A percentile compares a stretch with the other conserved stretches of the same genome.
phyloP scores from a whole-genome alignment of 1,140 invertebrate genomes.

The Odontomachus brunneus region DNA sequence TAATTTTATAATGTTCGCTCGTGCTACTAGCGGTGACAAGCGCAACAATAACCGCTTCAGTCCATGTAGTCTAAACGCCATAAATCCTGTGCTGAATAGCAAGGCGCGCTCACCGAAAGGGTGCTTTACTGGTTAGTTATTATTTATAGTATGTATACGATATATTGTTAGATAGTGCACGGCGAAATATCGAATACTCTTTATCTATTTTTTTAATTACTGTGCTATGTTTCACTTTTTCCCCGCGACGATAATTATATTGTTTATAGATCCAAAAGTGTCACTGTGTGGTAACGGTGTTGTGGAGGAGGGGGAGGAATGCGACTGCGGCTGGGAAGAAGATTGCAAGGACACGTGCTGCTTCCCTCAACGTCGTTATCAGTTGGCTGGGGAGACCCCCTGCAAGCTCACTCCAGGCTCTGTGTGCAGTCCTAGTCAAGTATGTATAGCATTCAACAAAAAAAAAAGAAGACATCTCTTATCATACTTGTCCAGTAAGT shows the following conservation, averaged over 20 bases:
- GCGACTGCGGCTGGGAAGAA: slow-evolving; percentile 99
- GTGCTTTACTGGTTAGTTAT: slow-evolving; percentile 93
- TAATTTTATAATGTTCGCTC: slow-evolving; percentile 99
- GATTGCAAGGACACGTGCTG: slow-evolving; percentile 98
- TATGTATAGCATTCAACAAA: slow-evolving; percentile 73
- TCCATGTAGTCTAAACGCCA: slow-evolving; percentile 96
- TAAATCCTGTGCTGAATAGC: slow-evolving; percentile 97
- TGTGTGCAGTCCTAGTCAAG: slow-evolving; percentile 93
- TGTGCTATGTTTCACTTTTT: neutral
- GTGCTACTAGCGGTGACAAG: slow-evolving; percentile 98
- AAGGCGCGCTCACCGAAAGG: slow-evolving; percentile 95
- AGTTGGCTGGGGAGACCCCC: slow-evolving; percentile 90
- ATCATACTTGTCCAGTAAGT: too few relatives aligned
- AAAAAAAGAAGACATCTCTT: too few relatives aligned
- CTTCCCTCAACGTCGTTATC: slow-evolving; percentile 94
- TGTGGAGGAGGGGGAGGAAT: slow-evolving; percentile 97
- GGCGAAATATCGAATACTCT: neutral
- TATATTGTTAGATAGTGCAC: neutral
- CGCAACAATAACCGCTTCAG: slow-evolving; percentile 98
- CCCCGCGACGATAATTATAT: slow-evolving; percentile 12
- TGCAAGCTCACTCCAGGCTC: slow-evolving; percentile 93
- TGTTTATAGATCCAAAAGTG: slow-evolving; percentile 91
- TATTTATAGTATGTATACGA: slow-evolving; percentile 33
- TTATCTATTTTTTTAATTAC: slow-evolving; percentile 7
- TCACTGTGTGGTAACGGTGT: slow-evolving; percentile 99